These are phyloP conservation scores for Oreonectes daqikongensis DNA, from an alignment of 2,797 vertebrate species.

Conservation along the genomic window DNA sequence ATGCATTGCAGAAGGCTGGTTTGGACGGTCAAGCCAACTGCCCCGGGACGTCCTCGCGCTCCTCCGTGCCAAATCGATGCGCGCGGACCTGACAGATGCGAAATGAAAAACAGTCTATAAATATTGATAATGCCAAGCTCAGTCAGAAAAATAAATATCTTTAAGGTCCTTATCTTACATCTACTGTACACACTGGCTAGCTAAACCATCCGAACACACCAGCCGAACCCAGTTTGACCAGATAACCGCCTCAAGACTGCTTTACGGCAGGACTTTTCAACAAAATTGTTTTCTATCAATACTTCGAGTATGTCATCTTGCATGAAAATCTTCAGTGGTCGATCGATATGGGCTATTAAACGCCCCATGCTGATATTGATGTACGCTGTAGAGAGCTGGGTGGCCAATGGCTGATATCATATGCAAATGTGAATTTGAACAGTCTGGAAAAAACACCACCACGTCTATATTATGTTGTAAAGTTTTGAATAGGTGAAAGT, in stretches of 20 bases:
- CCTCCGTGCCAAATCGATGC: background rate
- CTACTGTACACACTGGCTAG: too few relatives aligned
- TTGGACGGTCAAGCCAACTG: background rate
- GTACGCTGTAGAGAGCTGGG: background rate
- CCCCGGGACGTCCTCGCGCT: background rate
- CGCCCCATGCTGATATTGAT: background rate
- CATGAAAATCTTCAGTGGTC: background rate
- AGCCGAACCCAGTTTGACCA: background rate
- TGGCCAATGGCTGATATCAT: background rate
- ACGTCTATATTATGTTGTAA: too few relatives aligned
- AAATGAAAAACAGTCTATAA: background rate
- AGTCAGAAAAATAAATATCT: background rate
- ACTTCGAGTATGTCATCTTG: background rate
- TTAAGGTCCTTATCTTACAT: background rate
- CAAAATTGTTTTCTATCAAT: background rate
- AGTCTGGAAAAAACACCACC: background rate
- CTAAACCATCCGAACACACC: background rate
- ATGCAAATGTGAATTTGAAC: background rate
- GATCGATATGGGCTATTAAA: background rate
- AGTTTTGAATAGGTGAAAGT: too few relatives aligned
- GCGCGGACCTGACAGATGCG: background rate
- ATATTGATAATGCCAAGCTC: background rate
- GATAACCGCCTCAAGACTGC: too few relatives aligned
- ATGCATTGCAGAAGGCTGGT: slow-evolving; percentile 1
- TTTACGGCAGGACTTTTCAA: too few relatives aligned